Evolutionary conservation across 2,797 vertebrate genomes (phyloP).

Genomic region (Merluccius polli): DNA sequence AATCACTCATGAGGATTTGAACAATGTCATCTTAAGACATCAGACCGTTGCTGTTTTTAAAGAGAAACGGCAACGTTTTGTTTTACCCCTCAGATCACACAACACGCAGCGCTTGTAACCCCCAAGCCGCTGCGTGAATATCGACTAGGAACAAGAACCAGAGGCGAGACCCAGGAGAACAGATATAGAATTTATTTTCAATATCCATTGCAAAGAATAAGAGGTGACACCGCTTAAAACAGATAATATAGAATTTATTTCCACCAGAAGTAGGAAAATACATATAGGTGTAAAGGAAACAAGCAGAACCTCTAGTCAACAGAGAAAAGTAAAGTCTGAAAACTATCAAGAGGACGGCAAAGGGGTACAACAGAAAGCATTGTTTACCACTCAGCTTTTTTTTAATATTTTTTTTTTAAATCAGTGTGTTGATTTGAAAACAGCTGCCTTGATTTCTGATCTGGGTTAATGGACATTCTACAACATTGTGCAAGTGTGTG

Average conservation of each 20-base stretch:
- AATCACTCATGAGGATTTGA: not conserved
- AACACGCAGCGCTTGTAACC: not conserved
- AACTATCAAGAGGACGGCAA: constrained; percentile 86
- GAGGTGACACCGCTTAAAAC: constrained; percentile 88
- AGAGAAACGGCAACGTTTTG: not conserved
- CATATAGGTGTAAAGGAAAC: constrained; percentile 91
- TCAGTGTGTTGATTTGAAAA: constrained; percentile 86
- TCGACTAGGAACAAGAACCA: constrained; percentile 17
- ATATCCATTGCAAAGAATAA: constrained; percentile 72
- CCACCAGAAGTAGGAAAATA: constrained; percentile 99
- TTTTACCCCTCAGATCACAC: not conserved
- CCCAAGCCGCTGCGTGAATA: not conserved
- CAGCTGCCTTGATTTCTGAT: constrained; percentile 87
- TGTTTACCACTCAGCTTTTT: constrained; percentile 89
- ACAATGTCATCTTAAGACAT: not conserved
- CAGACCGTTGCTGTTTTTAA: not conserved
- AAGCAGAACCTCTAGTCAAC: constrained; percentile 92
- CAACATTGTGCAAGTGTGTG: constrained; percentile 87
- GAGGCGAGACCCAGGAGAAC: constrained; percentile 44
- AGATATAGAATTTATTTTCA: constrained; percentile 66
- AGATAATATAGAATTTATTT: constrained; percentile 99
- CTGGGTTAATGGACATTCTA: constrained; percentile 83
- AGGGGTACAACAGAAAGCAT: constrained; percentile 89
- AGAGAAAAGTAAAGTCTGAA: constrained; percentile 77
- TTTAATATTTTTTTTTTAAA: constrained; percentile 62